Conservation (phyloP, 2,113 vertebrate species). For the Hipposideros armiger region DNA sequence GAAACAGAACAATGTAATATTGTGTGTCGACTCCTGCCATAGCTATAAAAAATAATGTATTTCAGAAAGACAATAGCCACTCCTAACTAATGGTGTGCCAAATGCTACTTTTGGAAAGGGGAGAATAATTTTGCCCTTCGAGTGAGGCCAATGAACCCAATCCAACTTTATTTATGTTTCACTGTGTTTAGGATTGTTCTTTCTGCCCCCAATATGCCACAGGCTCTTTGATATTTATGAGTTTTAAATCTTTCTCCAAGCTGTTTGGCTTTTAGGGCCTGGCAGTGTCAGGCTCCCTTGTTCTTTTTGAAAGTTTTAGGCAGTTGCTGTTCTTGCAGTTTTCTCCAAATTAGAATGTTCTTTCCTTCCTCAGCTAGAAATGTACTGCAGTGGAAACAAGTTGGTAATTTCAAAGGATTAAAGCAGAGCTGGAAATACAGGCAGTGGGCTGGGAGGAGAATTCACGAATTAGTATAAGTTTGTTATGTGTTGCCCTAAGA, state of each 20-base stretch:
- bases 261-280: conserved; percentile 63
- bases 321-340: conserved; percentile 72
- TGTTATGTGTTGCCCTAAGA: background rate
- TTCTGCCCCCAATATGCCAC: conserved; percentile 55
- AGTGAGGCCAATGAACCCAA: conserved; percentile 62
- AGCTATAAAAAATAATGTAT: conserved; percentile 71
- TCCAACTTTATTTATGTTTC: conserved; percentile 75
- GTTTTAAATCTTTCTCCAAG: conserved; percentile 72
- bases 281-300: conserved; percentile 33
- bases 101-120: conserved; percentile 71
- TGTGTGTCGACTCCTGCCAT: conserved; percentile 58
- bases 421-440: background rate
- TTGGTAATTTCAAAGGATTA: background rate
- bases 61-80: conserved; percentile 72
- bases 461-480: background rate
- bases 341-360: conserved; percentile 58
- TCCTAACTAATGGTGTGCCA: conserved; percentile 68
- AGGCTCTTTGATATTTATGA: conserved; percentile 73
- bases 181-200: conserved; percentile 69
- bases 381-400: background rate
- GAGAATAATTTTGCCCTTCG: conserved; percentile 68
- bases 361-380: conserved; percentile 15
- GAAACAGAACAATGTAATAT: conserved; percentile 42
- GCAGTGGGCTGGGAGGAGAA: background rate
- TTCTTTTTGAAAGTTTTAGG: conserved; percentile 60